Conservation (phyloP, 1,140 invertebrate genomes). For the Drosophila athabasca region DNA sequence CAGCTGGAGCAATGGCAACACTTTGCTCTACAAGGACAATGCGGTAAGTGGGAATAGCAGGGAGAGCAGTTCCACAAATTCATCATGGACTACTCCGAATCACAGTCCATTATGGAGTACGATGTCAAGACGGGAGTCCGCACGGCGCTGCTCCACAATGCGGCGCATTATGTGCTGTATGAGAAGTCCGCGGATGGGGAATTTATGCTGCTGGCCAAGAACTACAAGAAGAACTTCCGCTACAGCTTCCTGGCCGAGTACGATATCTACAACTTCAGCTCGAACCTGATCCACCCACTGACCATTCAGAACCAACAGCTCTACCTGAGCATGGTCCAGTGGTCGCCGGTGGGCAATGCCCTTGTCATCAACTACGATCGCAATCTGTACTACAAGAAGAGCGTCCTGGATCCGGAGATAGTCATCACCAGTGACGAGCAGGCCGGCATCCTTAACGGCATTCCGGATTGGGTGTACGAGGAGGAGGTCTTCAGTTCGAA, state of each 20-base stretch:
- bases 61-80: too few species aligned
- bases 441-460: conserved; percentile 89
- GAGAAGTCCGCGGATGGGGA: conserved; percentile 79
- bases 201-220: conserved; percentile 69
- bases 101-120: conserved; percentile 66
- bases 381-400: conserved; percentile 90
- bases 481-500: conserved; percentile 96
- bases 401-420: conserved; percentile 75
- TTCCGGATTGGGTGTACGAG: conserved; percentile 92
- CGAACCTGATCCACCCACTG: conserved; percentile 73
- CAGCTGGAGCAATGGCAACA: conserved; percentile 84
- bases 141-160: conserved; percentile 48
- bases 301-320: conserved; percentile 57
- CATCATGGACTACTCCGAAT: not conserved
- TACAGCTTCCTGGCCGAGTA: conserved; percentile 87
- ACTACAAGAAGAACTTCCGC: conserved; percentile 85
- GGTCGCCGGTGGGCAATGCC: conserved; percentile 85
- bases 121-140: conserved; percentile 56
- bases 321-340: conserved; percentile 67
- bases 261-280: conserved; percentile 85
- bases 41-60: conserved; percentile 44
- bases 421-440: conserved; percentile 87
- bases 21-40: conserved; percentile 63
- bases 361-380: conserved; percentile 90
- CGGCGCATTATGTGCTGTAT: conserved; percentile 60